Evolutionary conservation across 2,797 vertebrate species (phyloP).

Genomic region (Sparus aurata): DNA sequence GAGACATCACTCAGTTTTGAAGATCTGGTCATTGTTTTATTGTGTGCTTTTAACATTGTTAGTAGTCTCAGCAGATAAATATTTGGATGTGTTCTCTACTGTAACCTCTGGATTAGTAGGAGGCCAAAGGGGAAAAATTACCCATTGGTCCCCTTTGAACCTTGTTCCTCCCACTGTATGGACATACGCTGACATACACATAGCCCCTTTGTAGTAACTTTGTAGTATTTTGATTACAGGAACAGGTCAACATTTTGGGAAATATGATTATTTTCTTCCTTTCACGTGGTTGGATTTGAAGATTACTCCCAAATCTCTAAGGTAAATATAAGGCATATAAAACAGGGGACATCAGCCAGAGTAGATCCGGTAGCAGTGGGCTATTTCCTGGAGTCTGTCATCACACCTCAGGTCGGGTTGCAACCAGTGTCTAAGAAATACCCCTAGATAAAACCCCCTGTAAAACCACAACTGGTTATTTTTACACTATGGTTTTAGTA

Average conservation of each 20-base stretch:
- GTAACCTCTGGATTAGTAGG: not conserved
- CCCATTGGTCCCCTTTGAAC: too few relatives aligned
- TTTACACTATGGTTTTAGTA: not conserved
- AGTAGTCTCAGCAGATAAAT: not conserved
- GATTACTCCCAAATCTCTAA: not conserved
- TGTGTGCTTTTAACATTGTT: too few relatives aligned
- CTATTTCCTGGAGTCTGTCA: not conserved
- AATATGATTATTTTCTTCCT: not conserved
- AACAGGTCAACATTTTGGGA: not conserved
- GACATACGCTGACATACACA: not conserved
- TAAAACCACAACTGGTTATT: not conserved
- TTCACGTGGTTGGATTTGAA: not conserved
- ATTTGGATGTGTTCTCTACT: too few relatives aligned
- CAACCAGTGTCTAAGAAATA: not conserved
- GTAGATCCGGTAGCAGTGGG: not conserved
- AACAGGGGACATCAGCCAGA: not conserved
- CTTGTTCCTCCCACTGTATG: not conserved
- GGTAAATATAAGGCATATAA: not conserved
- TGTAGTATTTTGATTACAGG: not conserved
- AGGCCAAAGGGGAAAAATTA: too few relatives aligned
- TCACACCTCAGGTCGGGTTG: not conserved
- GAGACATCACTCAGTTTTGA: not conserved
- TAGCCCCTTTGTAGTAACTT: not conserved
- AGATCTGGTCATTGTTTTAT: not conserved
- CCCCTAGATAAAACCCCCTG: not conserved